A percentile compares a stretch with the other conserved stretches of the same genome.
phyloP scores from a whole-genome alignment of 2,113 vertebrate genomes.

The Apus apus region DNA sequence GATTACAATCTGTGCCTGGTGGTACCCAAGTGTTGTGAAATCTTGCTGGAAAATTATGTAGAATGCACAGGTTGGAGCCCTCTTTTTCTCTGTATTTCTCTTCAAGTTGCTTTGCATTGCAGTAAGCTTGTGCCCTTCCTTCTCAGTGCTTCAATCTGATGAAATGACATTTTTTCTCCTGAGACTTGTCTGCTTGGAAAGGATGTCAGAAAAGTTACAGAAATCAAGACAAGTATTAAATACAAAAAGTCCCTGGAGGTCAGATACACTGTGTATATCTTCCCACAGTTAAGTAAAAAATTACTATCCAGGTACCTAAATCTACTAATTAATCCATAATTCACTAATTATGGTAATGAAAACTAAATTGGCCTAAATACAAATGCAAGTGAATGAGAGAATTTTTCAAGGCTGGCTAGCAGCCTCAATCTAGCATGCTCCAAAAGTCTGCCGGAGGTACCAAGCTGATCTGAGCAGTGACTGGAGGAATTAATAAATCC shows the following conservation, averaged over 20 bases:
- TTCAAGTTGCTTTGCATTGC: background rate
- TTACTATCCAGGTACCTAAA: slow-evolving; percentile 12
- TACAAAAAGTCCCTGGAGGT: background rate
- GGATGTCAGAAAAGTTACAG: background rate
- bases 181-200: background rate
- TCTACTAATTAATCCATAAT: slow-evolving; percentile 24
- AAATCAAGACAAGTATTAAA: background rate
- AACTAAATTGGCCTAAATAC: slow-evolving; percentile 16
- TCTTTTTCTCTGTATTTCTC: background rate
- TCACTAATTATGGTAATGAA: slow-evolving; percentile 46
- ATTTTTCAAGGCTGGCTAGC: background rate
- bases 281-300: background rate
- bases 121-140: background rate
- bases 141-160: background rate
- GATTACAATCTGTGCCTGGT: background rate
- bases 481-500: background rate
- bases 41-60: background rate
- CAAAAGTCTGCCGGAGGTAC: background rate
- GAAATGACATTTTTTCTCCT: background rate
- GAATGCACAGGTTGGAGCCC: background rate
- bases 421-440: background rate
- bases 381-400: background rate
- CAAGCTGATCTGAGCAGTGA: background rate
- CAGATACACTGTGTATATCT: background rate
- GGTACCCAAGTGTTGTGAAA: background rate